Base-by-base conservation (phyloP, 2,797 vertebrate genomes). In the Thripadectes ignobilis region DNA sequence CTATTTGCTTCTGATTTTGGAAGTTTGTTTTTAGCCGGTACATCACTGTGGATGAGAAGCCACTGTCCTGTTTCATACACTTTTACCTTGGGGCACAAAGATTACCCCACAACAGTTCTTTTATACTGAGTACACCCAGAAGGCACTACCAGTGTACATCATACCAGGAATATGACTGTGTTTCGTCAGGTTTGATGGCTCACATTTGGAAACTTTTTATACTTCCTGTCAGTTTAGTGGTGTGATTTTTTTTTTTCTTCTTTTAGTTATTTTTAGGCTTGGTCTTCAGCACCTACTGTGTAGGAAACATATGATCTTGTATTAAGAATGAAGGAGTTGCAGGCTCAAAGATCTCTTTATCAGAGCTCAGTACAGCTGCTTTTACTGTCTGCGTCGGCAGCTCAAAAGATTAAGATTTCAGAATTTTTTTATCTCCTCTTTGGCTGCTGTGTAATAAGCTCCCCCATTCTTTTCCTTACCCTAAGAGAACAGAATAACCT, bases 221-320 rank as follows among this genome's bases (percentile, higher is more conserved):
- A 67, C 63, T 97, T 96, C 94, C 89, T 96, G 93, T 95, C 78
- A 95, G 77, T 85, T 93, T 65, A 93, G 46, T 46, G 39, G 82
- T 86, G 62, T 93, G 67, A 83, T 79, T 69, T 75, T 85, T 54
- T 59, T 85, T 46, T 36, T 87, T 55, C 63, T 83, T 86, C 84
- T 66, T 21, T 24, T 66, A 18, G 58, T 88, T 96, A 92, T 95
- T 97, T 95, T 96, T 96, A 93, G 78, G 49, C 23, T 73, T 76
- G 36, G 34, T 75, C 58, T 96, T 91, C 77, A 85, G 84, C 22
- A 39, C 19, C 83, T 92, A 62, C 75, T 75, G 49, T 62, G 27
- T 69, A 85, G 43, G 65, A 92, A 95, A 89, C 1, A 0, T 51
- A 38, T 46, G 43, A 46, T 59, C 49, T 75, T 84, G 32, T 88